A percentile compares a stretch with the other conserved stretches of the same genome.
phyloP scores from a whole-genome alignment of 2,797 vertebrate genomes.

The Acanthurus leucopareius region DNA sequence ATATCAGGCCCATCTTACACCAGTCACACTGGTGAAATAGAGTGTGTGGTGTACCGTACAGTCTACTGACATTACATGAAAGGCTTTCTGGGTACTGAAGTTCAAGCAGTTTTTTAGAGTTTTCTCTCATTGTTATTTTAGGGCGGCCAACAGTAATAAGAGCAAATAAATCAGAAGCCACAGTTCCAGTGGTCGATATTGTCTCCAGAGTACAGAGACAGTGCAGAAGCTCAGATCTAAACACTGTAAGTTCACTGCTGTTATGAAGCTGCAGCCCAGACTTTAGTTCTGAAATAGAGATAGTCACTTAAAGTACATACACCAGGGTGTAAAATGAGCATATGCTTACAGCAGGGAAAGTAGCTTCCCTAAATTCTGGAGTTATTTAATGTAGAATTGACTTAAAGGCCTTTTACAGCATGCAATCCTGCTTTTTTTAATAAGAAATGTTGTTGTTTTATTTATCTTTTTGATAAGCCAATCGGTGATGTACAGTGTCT shows the following conservation, averaged over 20 bases:
- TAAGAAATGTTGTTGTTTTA: no score
- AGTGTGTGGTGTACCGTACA: neutral
- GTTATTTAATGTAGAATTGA: neutral
- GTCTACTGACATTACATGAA: neutral
- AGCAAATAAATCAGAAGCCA: conserved; percentile 23
- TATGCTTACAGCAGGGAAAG: no score
- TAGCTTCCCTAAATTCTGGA: neutral
- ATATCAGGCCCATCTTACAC: conserved; percentile 4
- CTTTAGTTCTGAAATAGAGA: neutral
- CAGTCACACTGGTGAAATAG: conserved; percentile 1
- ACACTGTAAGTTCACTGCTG: conserved; percentile 14
- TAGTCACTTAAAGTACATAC: neutral
- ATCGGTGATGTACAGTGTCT: neutral
- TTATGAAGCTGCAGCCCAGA: neutral
- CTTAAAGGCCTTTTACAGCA: no score
- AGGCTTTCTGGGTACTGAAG: conserved; percentile 26
- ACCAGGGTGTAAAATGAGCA: neutral
- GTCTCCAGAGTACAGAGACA: conserved; percentile 14
- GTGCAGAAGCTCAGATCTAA: conserved; percentile 11
- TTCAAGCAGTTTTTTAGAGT: conserved; percentile 18
- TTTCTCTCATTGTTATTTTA: conserved; percentile 31
- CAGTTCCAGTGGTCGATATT: conserved; percentile 16
- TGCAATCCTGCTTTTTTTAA: no score
- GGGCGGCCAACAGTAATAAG: neutral
- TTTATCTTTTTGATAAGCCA: no score